Evolutionary conservation across 2,113 vertebrate genomes (phyloP).

Genomic region (Gavialis gangeticus): DNA sequence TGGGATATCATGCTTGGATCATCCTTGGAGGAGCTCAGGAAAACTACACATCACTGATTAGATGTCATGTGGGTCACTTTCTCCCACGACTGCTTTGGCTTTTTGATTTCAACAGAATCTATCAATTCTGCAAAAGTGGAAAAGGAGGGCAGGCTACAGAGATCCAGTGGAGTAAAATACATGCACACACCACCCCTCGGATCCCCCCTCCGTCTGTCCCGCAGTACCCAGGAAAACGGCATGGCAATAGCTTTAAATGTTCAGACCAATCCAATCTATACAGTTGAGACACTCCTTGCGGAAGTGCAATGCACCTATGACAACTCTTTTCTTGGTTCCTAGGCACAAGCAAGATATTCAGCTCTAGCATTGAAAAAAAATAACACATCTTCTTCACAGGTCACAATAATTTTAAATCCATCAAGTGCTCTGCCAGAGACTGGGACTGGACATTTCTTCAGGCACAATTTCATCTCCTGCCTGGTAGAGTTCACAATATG

Average conservation of each 20-base stretch:
- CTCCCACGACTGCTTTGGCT: background rate
- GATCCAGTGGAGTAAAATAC: background rate
- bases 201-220: background rate
- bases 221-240: background rate
- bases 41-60: background rate
- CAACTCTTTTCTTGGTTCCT: background rate
- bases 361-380: background rate
- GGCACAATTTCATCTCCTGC: background rate
- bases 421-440: background rate
- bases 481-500: background rate
- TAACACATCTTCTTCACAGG: rapidly evolving
- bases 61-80: background rate
- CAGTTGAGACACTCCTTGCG: background rate
- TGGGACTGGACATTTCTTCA: background rate
- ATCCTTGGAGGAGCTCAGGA: background rate
- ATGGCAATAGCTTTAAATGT: background rate
- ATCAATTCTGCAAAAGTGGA: background rate
- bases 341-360: background rate
- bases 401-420: background rate
- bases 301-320: background rate
- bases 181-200: background rate
- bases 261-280: background rate
- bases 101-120: background rate
- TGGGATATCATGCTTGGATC: background rate
- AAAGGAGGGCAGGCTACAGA: background rate